Conservation (phyloP, 1,140 invertebrate species). For the Drosophila sechellia region DNA sequence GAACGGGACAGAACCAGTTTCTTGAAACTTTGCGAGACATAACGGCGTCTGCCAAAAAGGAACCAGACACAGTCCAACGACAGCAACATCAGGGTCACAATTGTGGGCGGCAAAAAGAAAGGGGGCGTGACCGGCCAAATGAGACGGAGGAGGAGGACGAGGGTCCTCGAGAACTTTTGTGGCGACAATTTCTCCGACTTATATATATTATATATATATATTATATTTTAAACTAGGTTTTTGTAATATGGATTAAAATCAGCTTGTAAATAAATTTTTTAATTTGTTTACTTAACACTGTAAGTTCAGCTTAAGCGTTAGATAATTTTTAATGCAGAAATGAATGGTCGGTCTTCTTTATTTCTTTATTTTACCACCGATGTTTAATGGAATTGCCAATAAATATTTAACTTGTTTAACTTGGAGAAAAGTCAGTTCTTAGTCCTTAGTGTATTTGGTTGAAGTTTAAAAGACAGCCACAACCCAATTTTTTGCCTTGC, state of each 20-base stretch:
- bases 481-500: slow-evolving; percentile 1
- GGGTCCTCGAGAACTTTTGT: slow-evolving; percentile 36
- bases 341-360: no score
- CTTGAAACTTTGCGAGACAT: slow-evolving; percentile 69
- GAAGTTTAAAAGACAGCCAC: not conserved
- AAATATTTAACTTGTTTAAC: not conserved
- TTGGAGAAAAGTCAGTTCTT: not conserved
- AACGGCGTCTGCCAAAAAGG: slow-evolving; percentile 66
- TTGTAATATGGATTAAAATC: no score
- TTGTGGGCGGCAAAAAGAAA: slow-evolving; percentile 1
- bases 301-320: no score
- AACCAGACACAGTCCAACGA: slow-evolving; percentile 1
- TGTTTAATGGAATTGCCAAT: not conserved
- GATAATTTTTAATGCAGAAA: no score
- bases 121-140: not conserved
- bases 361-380: not conserved
- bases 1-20: slow-evolving; percentile 43
- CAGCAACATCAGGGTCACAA: slow-evolving; percentile 11
- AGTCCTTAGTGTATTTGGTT: slow-evolving; percentile 9
- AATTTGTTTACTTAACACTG: no score
- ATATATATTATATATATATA: no score
- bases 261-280: no score
- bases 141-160: not conserved
- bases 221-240: no score
- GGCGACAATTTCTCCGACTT: slow-evolving; percentile 44